Evolutionary conservation across 2,113 vertebrate species (phyloP).

Genomic region (Mastomys coucha): DNA sequence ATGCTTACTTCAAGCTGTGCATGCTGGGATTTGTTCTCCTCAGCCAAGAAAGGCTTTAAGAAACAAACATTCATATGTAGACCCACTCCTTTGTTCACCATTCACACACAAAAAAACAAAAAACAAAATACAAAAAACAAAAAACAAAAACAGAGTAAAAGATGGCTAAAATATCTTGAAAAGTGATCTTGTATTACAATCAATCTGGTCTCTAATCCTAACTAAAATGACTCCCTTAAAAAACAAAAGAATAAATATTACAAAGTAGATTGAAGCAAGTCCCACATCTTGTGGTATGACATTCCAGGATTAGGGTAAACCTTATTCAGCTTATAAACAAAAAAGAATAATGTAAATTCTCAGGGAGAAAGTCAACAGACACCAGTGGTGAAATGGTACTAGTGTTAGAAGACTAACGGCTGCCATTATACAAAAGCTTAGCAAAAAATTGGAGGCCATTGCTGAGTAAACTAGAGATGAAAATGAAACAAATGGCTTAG

Average conservation of each 20-base stretch:
- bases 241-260: background rate
- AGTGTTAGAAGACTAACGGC: background rate
- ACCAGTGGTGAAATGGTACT: background rate
- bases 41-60: background rate
- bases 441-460: background rate
- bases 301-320: background rate
- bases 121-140: too few relatives aligned
- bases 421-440: background rate
- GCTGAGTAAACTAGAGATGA: background rate
- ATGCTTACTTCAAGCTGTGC: background rate
- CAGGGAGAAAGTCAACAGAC: background rate
- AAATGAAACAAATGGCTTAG: background rate
- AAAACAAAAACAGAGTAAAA: background rate
- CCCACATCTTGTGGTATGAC: background rate
- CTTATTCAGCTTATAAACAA: background rate
- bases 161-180: background rate
- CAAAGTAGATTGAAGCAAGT: background rate
- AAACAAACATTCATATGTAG: background rate
- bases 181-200: background rate
- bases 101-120: too few relatives aligned
- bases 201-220: background rate
- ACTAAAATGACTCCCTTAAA: background rate
- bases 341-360: background rate
- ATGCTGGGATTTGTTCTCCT: background rate
- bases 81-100: fast-evolving